A percentile compares a stretch with the other conserved stretches of the same genome.
Evolutionary conservation across 2,888 invertebrate species (phyloP).

Genomic region (Xanthia icteritia): DNA sequence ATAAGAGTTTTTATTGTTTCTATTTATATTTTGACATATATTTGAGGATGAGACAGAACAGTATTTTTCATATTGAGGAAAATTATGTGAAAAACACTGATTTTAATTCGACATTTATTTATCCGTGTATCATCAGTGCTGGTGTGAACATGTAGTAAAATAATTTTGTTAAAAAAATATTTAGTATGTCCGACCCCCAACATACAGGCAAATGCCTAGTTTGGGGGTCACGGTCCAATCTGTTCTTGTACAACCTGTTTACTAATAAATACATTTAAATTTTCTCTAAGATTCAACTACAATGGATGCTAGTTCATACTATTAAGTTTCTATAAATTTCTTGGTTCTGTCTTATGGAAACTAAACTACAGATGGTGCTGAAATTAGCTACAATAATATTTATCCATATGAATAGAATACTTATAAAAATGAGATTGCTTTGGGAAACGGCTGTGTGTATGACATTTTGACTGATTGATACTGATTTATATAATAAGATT

Average conservation of each 20-base stretch:
- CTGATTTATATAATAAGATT: constrained; percentile 1
- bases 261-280: too few relatives aligned
- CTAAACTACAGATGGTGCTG: neutral
- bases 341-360: neutral
- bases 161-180: too few relatives aligned
- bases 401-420: constrained; percentile 19
- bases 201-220: too few relatives aligned
- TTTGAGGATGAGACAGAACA: neutral
- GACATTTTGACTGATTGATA: constrained; percentile 26
- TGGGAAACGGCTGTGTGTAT: too few relatives aligned
- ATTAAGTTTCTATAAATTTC: neutral
- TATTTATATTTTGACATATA: constrained; percentile 40
- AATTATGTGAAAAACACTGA: neutral
- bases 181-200: too few relatives aligned
- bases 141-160: too few relatives aligned
- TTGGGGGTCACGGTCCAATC: too few relatives aligned
- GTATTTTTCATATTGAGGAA: neutral
- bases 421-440: constrained; percentile 11
- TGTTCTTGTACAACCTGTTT: too few relatives aligned
- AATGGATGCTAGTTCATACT: neutral
- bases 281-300: neutral
- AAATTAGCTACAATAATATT: constrained; percentile 11
- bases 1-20: constrained; percentile 30
- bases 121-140: neutral
- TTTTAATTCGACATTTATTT: neutral